Base-by-base conservation (phyloP, 2,888 invertebrate species). In the Notocelia uddmanniana region DNA sequence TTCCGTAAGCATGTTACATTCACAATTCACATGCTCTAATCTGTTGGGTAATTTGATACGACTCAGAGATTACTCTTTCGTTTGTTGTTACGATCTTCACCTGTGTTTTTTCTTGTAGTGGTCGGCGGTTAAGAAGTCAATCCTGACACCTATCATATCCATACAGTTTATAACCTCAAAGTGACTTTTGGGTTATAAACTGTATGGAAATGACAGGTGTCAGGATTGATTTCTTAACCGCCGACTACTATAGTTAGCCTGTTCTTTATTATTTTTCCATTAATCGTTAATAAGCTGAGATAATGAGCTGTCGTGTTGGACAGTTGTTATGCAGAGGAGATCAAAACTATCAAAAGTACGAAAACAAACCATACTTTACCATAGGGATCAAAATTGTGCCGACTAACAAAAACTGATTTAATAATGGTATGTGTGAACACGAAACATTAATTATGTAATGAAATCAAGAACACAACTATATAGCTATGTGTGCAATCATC, bases 1-100 rank as follows among this genome's bases (percentile, higher is more conserved):
- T 41, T 52, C 10, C 8, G 34, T 52, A 52, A 59, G 66, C 66
- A 66, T 54, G 54, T 69, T 45, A 41, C 71, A 60, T 67, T 54
- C 45, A 60, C 66, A 60, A 60, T 67, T 54, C 45, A 60, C 66
- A 60, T 59, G 71, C 71, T 69, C 23, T n/a, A 19, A 18, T 19
- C 31, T 63, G n/a, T n/a, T 34, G 15, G 37, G 21, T 23, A 41
- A 13, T 15, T 50, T 18, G 11, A 31, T n/a, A 18, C n/a, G 26
- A 57, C 11, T 50, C 18, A n/a, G n/a, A n/a, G 45, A 45, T n/a
- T 45, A 45, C 8, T 45, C 45, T 1, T 45, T 45, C 2, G 13
- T 45, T n/a, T 45, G 1, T n/a, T 45, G 37, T 2, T 13, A 41
- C 41, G 13, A 11, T 15, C 15, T 2, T 41, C 41, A 31, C 0